phyloP scores from a whole-genome alignment of 2,113 vertebrate species.

The Grus americana region DNA sequence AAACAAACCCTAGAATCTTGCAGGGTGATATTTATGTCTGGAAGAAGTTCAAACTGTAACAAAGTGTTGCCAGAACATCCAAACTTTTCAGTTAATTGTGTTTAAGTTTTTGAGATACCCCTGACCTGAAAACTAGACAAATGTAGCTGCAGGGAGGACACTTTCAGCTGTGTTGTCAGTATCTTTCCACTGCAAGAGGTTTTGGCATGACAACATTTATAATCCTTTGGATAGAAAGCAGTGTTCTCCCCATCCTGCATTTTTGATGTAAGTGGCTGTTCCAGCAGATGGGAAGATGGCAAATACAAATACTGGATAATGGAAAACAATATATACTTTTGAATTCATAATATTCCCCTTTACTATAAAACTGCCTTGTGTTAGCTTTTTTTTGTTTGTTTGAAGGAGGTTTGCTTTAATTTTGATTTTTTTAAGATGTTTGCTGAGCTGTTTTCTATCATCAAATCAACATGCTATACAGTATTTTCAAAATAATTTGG shows the following conservation, averaged over 20 bases:
- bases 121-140: conserved; percentile 5
- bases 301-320: neutral
- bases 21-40: neutral
- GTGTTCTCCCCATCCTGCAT: neutral
- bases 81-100: neutral
- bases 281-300: neutral
- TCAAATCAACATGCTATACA: neutral
- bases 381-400: neutral
- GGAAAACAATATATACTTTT: neutral
- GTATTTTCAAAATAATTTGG: neutral
- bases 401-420: neutral
- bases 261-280: neutral
- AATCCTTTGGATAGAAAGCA: conserved; percentile 7
- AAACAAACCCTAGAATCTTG: neutral
- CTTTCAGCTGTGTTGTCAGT: neutral
- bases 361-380: neutral
- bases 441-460: neutral
- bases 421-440: neutral
- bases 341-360: neutral
- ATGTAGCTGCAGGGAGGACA: neutral
- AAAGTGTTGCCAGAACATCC: neutral
- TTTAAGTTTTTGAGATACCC: neutral
- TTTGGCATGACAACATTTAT: neutral
- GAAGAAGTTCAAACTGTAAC: neutral
- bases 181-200: conserved; percentile 17